phyloP scores from a whole-genome alignment of 92 coral and sea anemone species.

The Actinostola sp. region DNA sequence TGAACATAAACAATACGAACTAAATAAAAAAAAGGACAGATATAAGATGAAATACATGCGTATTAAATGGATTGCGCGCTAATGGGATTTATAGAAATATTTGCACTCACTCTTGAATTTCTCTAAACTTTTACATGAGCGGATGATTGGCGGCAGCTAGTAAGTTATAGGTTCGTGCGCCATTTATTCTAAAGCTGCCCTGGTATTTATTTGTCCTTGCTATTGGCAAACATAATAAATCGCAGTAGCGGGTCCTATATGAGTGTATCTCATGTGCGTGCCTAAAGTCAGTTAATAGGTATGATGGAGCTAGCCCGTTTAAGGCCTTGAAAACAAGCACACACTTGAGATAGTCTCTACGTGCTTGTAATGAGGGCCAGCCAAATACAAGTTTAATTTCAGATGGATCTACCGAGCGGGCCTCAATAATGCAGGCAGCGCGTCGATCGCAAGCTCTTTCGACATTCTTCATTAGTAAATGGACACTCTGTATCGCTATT shows the following conservation, averaged over 20 bases:
- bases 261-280: constrained; percentile 14
- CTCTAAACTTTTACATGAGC: no score
- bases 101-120: no score
- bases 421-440: constrained; percentile 55
- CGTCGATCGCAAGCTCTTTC: constrained; percentile 42
- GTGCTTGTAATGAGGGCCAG: constrained; percentile 47
- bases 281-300: constrained; percentile 22
- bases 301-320: constrained; percentile 14
- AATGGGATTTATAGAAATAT: no score
- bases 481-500: no score
- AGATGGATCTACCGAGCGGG: constrained; percentile 19
- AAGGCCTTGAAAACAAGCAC: constrained; percentile 13
- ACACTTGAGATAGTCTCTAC: constrained; percentile 36
- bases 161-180: constrained; percentile 11
- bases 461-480: no score
- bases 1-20: no score
- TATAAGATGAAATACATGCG: no score
- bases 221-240: constrained; percentile 1
- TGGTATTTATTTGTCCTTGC: neutral
- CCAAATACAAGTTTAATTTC: constrained; percentile 19
- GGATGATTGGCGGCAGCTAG: no score
- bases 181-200: constrained; percentile 17
- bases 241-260: constrained; percentile 10
- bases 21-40: no score
- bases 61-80: no score